Evolutionary conservation across 2,888 invertebrate species (phyloP).

Genomic region (Brenthis hecate): DNA sequence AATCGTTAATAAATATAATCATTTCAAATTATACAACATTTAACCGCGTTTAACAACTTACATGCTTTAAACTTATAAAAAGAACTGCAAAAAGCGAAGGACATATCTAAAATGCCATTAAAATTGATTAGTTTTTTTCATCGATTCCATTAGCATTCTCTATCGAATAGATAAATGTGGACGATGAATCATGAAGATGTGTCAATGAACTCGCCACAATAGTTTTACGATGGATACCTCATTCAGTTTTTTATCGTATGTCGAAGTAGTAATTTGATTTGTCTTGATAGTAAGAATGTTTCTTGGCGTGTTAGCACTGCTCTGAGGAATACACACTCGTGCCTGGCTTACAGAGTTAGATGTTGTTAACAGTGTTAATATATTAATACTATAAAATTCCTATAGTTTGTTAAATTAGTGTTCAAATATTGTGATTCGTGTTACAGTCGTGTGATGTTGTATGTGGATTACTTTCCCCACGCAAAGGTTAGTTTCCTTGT

Average conservation of each 20-base stretch:
- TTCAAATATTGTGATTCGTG: not conserved
- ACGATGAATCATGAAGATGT: constrained; percentile 56
- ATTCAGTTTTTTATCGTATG: constrained; percentile 43
- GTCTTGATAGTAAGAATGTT: constrained; percentile 25
- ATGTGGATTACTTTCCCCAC: not conserved
- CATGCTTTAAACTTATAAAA: constrained; percentile 46
- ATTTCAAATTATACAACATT: constrained; percentile 5
- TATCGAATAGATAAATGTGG: constrained; percentile 55
- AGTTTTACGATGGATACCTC: constrained; percentile 48
- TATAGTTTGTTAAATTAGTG: no score
- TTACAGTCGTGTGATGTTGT: not conserved
- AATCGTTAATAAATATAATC: not conserved
- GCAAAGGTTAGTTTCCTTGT: not conserved
- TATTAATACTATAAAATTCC: not conserved
- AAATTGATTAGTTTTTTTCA: constrained; percentile 64
- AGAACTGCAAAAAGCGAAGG: constrained; percentile 60
- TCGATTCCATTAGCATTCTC: constrained; percentile 47
- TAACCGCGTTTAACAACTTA: constrained; percentile 8
- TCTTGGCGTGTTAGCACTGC: constrained; percentile 17
- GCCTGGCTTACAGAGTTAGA: not conserved
- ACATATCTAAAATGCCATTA: constrained; percentile 60
- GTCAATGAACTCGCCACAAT: constrained; percentile 56
- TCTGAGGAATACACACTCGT: constrained; percentile 5
- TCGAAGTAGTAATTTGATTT: constrained; percentile 30
- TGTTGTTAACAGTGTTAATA: constrained; percentile 7